These are phyloP conservation scores for Prolemur simus DNA, from an alignment of 2,113 vertebrate genomes.

Conservation along the genomic window DNA sequence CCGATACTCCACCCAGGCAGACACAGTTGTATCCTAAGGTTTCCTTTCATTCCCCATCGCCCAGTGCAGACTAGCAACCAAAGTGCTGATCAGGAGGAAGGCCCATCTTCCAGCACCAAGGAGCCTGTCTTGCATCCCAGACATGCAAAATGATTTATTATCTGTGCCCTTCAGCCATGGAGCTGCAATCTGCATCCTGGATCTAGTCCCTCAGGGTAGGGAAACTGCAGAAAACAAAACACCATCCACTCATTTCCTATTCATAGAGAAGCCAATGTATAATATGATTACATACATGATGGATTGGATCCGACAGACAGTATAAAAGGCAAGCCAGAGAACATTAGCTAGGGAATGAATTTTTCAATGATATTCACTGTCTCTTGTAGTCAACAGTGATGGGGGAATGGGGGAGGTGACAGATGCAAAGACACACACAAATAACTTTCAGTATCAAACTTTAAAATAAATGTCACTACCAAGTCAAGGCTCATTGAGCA, in stretches of 20 bases:
- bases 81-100: background rate
- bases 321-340: conserved; percentile 7
- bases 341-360: conserved; percentile 27
- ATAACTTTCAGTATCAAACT: conserved; percentile 13
- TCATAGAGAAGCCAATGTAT: conserved; percentile 51
- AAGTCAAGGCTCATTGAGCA: background rate
- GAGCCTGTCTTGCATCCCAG: background rate
- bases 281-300: conserved; percentile 60
- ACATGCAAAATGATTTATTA: background rate
- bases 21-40: background rate
- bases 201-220: background rate
- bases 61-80: background rate
- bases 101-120: background rate
- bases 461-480: background rate
- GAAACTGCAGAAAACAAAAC: conserved; percentile 20
- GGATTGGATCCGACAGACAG: conserved; percentile 52
- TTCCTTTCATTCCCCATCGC: background rate
- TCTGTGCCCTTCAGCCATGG: background rate
- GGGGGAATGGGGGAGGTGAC: background rate
- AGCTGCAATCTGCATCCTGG: background rate
- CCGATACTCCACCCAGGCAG: background rate
- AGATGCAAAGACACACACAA: conserved; percentile 21
- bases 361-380: conserved; percentile 23
- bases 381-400: background rate
- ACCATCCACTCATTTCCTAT: conserved; percentile 47